Evolutionary conservation across 2,888 invertebrate species (phyloP).

Genomic region (Drosophila flavopinicola): DNA sequence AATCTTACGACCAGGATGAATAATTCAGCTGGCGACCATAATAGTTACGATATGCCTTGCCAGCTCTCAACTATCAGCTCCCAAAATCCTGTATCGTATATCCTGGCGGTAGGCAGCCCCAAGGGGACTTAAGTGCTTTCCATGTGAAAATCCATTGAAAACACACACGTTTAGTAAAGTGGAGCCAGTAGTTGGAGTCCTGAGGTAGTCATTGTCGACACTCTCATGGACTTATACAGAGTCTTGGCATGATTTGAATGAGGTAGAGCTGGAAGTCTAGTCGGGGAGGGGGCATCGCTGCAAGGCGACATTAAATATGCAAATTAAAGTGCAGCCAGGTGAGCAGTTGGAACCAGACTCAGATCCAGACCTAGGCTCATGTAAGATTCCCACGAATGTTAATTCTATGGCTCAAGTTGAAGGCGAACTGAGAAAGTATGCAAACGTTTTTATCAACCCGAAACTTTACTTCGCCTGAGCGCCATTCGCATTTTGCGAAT

Average conservation of each 20-base stretch:
- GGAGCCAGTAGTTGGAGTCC: neutral
- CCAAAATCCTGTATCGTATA: neutral
- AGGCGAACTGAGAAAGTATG: conserved; percentile 16
- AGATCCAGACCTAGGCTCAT: neutral
- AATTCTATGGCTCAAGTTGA: conserved; percentile 26
- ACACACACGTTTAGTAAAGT: conserved; percentile 8
- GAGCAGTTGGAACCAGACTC: conserved; percentile 10
- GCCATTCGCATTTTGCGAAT: conserved; percentile 20
- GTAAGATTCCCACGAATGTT: conserved; percentile 13
- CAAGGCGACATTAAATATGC: conserved; percentile 47
- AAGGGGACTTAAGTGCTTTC: conserved; percentile 56
- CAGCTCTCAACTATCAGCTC: neutral
- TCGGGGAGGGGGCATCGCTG: conserved; percentile 14
- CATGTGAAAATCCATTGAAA: conserved; percentile 50
- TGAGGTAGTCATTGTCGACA: conserved; percentile 1
- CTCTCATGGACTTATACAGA: conserved; percentile 7
- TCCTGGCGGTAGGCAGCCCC: neutral
- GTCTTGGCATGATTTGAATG: conserved; percentile 22
- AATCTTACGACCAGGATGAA: conserved; percentile 46
- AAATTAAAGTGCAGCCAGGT: conserved; percentile 55
- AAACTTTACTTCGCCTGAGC: conserved; percentile 35
- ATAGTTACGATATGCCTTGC: conserved; percentile 43
- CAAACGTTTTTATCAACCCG: conserved; percentile 22
- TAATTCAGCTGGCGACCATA: conserved; percentile 66
- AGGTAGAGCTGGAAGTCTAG: conserved; percentile 13